Evolutionary conservation across 2,797 vertebrate species (phyloP).

Genomic region (Neomorphus geoffroyi): DNA sequence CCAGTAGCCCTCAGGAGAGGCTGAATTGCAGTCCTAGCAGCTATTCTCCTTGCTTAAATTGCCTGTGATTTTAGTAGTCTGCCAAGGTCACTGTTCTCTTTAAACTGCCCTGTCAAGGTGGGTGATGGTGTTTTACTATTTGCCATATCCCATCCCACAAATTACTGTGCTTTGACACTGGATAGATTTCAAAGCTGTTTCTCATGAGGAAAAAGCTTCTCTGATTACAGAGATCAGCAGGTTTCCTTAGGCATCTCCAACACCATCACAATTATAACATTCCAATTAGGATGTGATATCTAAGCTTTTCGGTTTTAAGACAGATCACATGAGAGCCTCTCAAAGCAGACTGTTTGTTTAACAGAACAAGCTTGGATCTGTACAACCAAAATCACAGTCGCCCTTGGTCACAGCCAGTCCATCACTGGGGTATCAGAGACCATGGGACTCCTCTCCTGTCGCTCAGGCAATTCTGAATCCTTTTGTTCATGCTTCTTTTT

Average conservation of each 20-base stretch:
- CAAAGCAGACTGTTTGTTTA: neutral
- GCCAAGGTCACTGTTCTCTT: neutral
- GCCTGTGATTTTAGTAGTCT: neutral
- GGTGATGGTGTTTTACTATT: neutral
- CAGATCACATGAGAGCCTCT: neutral
- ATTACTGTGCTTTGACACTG: neutral
- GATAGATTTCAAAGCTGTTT: neutral
- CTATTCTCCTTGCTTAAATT: neutral
- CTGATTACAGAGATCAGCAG: neutral
- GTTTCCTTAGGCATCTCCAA: neutral
- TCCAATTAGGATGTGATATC: conserved; percentile 18
- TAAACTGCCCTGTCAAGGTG: neutral
- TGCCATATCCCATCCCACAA: neutral
- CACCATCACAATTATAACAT: neutral
- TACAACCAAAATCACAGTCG: neutral
- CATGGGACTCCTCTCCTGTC: neutral
- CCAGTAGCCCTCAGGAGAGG: neutral
- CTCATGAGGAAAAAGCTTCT: neutral
- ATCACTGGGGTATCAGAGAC: conserved; percentile 7
- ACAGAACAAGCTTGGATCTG: neutral
- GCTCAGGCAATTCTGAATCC: neutral
- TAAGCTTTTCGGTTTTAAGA: conserved; percentile 31
- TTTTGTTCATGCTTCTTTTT: conserved; percentile 21
- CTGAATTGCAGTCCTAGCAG: neutral
- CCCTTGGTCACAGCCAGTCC: conserved; percentile 6